Conservation (phyloP, 2,797 vertebrate genomes). For the Ceryle rudis region DNA sequence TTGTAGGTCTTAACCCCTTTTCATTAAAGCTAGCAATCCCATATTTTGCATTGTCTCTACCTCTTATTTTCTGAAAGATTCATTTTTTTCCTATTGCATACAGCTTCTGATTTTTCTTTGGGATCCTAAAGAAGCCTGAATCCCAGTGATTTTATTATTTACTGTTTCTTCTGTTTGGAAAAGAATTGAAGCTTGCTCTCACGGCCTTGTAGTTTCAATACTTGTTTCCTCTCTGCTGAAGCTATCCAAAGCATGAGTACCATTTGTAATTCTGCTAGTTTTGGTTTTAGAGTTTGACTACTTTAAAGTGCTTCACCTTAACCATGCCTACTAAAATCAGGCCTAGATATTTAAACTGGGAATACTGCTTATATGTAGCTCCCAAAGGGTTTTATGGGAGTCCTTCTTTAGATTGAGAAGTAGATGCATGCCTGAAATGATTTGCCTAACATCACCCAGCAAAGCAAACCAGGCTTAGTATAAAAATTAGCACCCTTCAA, state of each 20-base stretch:
- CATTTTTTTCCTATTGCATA: neutral
- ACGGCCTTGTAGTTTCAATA: neutral
- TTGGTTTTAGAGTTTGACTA: neutral
- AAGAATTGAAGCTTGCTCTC: neutral
- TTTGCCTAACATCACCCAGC: slow-evolving; percentile 5
- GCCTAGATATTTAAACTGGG: neutral
- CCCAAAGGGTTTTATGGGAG: neutral
- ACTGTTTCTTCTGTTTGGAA: neutral
- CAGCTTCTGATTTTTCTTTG: neutral
- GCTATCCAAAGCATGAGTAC: neutral
- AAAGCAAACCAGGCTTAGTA: neutral
- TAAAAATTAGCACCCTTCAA: neutral
- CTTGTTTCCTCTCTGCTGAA: neutral
- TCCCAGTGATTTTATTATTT: neutral
- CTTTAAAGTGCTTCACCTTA: neutral
- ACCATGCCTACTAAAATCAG: slow-evolving; percentile 9
- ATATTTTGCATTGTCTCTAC: neutral
- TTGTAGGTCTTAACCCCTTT: neutral
- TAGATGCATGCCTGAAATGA: neutral
- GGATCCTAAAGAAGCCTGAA: neutral
- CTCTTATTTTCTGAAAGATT: neutral
- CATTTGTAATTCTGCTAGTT: neutral
- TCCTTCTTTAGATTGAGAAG: neutral
- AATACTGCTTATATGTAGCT: neutral
- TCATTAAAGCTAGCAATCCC: neutral